phyloP scores from a whole-genome alignment of 2,797 vertebrate species.

The Notolepis coatsorum region DNA sequence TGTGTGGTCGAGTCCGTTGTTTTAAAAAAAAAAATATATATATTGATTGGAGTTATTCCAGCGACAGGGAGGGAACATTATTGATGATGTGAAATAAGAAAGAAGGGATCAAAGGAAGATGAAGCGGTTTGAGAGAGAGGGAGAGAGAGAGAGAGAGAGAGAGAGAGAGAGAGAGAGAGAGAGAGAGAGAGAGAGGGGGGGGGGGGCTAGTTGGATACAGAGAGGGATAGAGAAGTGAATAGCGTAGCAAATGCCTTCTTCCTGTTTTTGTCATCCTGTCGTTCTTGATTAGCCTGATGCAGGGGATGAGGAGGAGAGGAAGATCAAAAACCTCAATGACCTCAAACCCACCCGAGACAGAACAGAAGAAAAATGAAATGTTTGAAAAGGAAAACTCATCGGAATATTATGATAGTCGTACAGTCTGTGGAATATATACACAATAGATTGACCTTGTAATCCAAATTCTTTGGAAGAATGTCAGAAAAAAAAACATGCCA shows the following conservation, averaged over 20 bases:
- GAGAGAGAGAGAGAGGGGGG: constrained; percentile 37
- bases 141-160: constrained; percentile 34
- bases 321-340: constrained; percentile 69
- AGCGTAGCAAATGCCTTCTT: constrained; percentile 57
- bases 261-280: constrained; percentile 76
- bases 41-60: constrained; percentile 43
- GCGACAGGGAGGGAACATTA: constrained; percentile 61
- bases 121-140: constrained; percentile 18
- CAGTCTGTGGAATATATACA: no score
- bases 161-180: not conserved
- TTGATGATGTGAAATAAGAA: constrained; percentile 47
- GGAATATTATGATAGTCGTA: constrained; percentile 33
- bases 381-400: constrained; percentile 37
- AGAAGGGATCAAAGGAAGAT: constrained; percentile 12
- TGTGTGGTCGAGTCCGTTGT: constrained; percentile 42
- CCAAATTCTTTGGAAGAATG: constrained; percentile 15
- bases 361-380: constrained; percentile 4
- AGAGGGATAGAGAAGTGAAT: constrained; percentile 39
- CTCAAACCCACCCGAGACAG: constrained; percentile 21
- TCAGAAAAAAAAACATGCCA: constrained; percentile 14
- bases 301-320: constrained; percentile 45
- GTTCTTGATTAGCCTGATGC: constrained; percentile 62
- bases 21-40: constrained; percentile 36
- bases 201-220: constrained; percentile 35
- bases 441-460: no score